A percentile compares a stretch with the other conserved stretches of the same genome.
These are phyloP conservation scores for Rostratula benghalensis DNA, from an alignment of 2,113 vertebrate species.

Conservation along the genomic window DNA sequence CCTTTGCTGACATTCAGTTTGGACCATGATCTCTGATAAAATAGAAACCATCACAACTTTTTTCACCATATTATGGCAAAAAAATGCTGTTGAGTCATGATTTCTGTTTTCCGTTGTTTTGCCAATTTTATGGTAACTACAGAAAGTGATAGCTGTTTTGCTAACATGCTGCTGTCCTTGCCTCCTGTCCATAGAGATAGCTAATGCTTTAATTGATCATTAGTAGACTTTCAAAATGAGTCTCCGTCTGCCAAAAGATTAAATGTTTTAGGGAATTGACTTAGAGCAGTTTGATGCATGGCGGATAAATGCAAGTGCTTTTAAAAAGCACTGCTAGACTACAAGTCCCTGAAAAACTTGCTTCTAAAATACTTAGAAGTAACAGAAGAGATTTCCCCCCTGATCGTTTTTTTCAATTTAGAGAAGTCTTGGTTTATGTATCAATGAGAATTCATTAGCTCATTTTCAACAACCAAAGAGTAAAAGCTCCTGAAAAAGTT, in stretches of 20 bases:
- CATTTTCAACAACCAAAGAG: neutral
- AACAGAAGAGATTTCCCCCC: neutral
- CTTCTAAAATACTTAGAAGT: neutral
- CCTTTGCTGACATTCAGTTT: neutral
- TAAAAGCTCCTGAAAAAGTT: neutral
- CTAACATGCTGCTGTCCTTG: neutral
- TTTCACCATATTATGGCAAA: neutral
- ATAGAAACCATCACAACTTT: neutral
- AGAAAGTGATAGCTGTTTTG: slow-evolving; percentile 1
- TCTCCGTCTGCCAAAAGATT: slow-evolving; percentile 60
- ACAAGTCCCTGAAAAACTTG: slow-evolving; percentile 15
- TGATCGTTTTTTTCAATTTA: neutral
- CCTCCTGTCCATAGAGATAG: slow-evolving; percentile 33
- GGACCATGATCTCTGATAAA: neutral
- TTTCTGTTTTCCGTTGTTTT: neutral
- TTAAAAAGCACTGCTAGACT: slow-evolving; percentile 10
- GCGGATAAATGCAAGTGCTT: slow-evolving; percentile 19
- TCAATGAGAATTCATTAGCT: neutral
- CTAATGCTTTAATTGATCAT: slow-evolving; percentile 62
- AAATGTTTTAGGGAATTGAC: slow-evolving; percentile 39
- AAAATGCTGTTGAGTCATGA: neutral
- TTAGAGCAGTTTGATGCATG: slow-evolving; percentile 3
- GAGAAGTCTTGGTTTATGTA: neutral
- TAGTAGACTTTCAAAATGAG: slow-evolving; percentile 49
- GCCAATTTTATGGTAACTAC: neutral